Percentiles rank a stretch among this genome's conserved stretches.
Conservation (phyloP, 2,888 invertebrate genomes). For the Corbicula japonica region DNA sequence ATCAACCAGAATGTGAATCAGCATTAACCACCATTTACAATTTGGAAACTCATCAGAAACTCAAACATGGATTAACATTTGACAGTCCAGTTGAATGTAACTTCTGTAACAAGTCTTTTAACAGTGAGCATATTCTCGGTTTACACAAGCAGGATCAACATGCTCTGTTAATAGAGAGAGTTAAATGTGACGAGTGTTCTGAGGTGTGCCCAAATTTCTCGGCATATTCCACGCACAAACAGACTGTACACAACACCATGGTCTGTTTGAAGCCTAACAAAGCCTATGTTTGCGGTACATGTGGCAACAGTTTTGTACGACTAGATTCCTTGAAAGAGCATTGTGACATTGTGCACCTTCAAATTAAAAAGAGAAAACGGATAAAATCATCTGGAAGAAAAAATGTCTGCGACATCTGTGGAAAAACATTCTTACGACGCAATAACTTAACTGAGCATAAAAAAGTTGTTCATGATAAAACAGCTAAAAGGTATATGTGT, state of each 20-base stretch:
- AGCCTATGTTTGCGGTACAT: slow-evolving; percentile 1
- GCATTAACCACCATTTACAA: neutral
- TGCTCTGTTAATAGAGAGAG: neutral
- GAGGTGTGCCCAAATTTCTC: neutral
- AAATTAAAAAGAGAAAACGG: slow-evolving; percentile 2
- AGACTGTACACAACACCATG: slow-evolving; percentile 16
- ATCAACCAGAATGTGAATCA: slow-evolving; percentile 14
- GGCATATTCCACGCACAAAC: slow-evolving; percentile 4
- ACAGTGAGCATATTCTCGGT: slow-evolving; percentile 9
- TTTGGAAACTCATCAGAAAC: slow-evolving; percentile 24
- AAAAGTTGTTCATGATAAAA: slow-evolving; percentile 28
- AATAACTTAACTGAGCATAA: slow-evolving; percentile 41
- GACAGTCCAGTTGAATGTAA: slow-evolving; percentile 17
- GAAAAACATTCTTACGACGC: slow-evolving; percentile 22
- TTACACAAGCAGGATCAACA: slow-evolving; percentile 25
- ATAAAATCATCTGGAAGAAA: slow-evolving; percentile 8
- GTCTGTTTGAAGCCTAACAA: slow-evolving; percentile 10
- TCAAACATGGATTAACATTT: slow-evolving; percentile 9
- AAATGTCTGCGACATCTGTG: slow-evolving; percentile 46
- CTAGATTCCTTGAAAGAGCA: slow-evolving; percentile 24
- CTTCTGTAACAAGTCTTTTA: neutral
- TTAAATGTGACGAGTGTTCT: slow-evolving; percentile 20
- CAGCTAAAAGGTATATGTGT: slow-evolving; percentile 24
- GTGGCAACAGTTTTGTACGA: slow-evolving; percentile 19
- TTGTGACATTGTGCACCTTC: slow-evolving; percentile 22